Evolutionary conservation across 2,797 vertebrate genomes (phyloP).

Genomic region (Columba guinea): DNA sequence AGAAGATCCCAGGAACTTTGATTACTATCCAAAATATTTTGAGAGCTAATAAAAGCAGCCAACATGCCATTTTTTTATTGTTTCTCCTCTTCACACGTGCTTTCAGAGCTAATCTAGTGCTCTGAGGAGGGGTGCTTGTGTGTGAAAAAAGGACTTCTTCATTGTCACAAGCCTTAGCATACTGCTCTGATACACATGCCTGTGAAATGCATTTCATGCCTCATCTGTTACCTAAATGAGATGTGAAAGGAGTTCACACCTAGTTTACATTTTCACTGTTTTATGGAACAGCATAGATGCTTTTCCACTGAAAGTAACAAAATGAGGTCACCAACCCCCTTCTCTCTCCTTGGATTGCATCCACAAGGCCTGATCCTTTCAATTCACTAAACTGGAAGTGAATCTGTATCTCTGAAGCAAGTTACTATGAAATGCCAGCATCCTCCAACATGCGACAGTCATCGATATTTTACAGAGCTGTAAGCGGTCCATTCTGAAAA

Average conservation of each 20-base stretch:
- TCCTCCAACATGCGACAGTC: background rate
- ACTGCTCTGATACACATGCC: constrained; percentile 54
- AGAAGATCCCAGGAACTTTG: background rate
- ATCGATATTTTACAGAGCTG: background rate
- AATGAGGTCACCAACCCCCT: constrained; percentile 72
- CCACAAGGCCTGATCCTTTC: background rate
- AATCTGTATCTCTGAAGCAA: constrained; percentile 5
- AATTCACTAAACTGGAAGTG: constrained; percentile 35
- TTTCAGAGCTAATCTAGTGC: constrained; percentile 52
- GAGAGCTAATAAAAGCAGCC: constrained; percentile 20
- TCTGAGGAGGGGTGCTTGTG: background rate
- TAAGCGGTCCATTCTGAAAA: background rate
- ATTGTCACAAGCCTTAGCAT: constrained; percentile 50
- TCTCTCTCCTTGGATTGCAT: constrained; percentile 60
- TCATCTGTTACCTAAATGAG: constrained; percentile 81
- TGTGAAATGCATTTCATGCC: constrained; percentile 78
- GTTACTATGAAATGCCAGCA: background rate
- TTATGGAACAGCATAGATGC: constrained; percentile 65
- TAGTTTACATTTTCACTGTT: constrained; percentile 75
- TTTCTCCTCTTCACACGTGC: background rate
- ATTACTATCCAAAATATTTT: constrained; percentile 17
- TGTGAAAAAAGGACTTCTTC: constrained; percentile 61
- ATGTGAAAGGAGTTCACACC: constrained; percentile 80
- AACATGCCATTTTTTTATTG: background rate
- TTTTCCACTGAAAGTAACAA: constrained; percentile 57